A percentile compares a stretch with the other conserved stretches of the same genome.
Evolutionary conservation across 2,888 invertebrate species (phyloP).

Genomic region (Lutraria lutraria): DNA sequence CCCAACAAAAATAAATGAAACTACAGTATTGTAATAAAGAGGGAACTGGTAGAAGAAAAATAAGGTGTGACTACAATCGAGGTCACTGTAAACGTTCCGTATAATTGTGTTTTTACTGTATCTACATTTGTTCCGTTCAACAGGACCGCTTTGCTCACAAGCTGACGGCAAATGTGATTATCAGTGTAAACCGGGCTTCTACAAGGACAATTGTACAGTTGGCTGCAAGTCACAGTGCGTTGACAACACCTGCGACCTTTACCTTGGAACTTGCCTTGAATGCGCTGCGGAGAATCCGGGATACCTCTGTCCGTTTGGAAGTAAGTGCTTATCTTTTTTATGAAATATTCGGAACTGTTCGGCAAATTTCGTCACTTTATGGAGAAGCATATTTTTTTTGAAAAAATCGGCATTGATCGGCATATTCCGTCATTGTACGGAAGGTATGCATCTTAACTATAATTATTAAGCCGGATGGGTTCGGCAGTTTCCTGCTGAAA

Average conservation of each 20-base stretch:
- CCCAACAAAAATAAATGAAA: too few relatives aligned
- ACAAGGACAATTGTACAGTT: slow-evolving; percentile 34
- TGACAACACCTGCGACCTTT: slow-evolving; percentile 47
- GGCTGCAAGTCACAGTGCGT: slow-evolving; percentile 52
- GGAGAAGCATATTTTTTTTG: neutral
- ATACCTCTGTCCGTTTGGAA: slow-evolving; percentile 50
- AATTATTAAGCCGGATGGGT: too few relatives aligned
- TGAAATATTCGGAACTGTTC: neutral
- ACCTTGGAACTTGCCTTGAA: slow-evolving; percentile 37
- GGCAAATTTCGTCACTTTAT: neutral
- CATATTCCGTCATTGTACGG: neutral
- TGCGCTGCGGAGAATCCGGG: slow-evolving; percentile 42
- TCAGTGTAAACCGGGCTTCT: slow-evolving; percentile 40
- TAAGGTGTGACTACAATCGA: too few relatives aligned
- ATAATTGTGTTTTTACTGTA: neutral
- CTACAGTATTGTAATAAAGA: too few relatives aligned
- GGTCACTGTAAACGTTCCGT: too few relatives aligned
- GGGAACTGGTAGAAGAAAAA: too few relatives aligned
- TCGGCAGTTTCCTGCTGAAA: too few relatives aligned
- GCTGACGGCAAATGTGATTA: slow-evolving; percentile 33
- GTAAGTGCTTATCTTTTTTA: slow-evolving; percentile 46
- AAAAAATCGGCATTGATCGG: neutral
- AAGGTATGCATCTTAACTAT: too few relatives aligned
- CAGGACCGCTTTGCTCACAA: slow-evolving; percentile 51
- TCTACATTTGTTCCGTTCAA: neutral